Conservation (phyloP, 1,140 invertebrate genomes). For the Coenobita brevimanus region DNA sequence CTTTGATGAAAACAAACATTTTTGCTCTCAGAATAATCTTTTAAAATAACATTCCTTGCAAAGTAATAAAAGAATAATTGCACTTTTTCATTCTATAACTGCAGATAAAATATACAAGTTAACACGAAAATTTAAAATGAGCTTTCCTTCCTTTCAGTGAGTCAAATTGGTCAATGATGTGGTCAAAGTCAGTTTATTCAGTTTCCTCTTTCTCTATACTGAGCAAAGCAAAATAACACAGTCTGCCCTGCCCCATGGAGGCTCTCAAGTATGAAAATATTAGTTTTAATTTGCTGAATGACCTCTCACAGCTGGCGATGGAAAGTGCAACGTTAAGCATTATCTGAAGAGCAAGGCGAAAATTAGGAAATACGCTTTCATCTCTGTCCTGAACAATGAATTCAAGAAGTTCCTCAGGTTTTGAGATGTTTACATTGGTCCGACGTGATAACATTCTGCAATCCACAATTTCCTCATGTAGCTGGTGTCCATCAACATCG, state of each 20-base stretch:
- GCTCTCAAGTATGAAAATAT: background rate
- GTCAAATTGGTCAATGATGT: background rate
- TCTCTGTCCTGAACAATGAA: background rate
- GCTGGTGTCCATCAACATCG: background rate
- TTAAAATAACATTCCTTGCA: too few relatives aligned
- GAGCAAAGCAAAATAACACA: background rate
- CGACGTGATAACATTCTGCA: background rate
- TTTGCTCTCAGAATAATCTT: too few relatives aligned
- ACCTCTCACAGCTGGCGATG: background rate
- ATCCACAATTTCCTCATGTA: background rate
- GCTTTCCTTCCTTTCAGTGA: constrained; percentile 2
- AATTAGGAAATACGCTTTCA: background rate
- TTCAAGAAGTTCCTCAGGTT: background rate
- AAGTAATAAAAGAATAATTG: too few relatives aligned
- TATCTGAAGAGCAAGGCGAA: background rate
- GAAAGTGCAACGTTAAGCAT: background rate
- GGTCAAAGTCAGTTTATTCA: background rate
- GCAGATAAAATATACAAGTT: too few relatives aligned
- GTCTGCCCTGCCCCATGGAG: background rate
- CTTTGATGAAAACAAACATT: too few relatives aligned
- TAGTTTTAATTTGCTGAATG: background rate
- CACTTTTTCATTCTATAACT: too few relatives aligned
- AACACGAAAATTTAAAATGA: background rate
- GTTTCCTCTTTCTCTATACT: background rate
- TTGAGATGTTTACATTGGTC: background rate